phyloP scores from a whole-genome alignment of 2,113 vertebrate species.

The Gopherus flavomarginatus region DNA sequence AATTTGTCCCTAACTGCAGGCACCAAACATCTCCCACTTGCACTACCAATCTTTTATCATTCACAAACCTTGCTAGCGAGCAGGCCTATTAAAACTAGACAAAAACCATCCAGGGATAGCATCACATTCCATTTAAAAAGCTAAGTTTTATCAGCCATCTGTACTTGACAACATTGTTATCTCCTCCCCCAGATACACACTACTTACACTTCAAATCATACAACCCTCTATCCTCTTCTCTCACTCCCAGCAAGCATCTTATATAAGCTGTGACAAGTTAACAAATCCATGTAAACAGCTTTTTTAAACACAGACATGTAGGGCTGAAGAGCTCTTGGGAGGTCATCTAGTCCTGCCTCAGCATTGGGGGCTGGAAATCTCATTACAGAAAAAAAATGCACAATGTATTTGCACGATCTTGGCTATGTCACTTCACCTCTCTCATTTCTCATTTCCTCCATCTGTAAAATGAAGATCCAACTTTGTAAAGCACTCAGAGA shows the following conservation, averaged over 20 bases:
- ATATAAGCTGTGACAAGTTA: background rate
- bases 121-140: conserved; percentile 40
- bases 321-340: no score
- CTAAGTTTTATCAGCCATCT: conserved; percentile 49
- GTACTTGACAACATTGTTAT: conserved; percentile 29
- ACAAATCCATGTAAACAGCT: background rate
- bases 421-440: background rate
- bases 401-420: background rate
- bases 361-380: background rate
- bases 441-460: background rate
- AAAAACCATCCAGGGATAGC: conserved; percentile 38
- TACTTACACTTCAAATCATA: background rate
- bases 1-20: conserved; percentile 67
- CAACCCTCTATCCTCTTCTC: background rate
- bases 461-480: background rate
- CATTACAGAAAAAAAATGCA: background rate
- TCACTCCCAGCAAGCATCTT: background rate
- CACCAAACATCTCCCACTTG: conserved; percentile 41
- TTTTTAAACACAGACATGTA: background rate
- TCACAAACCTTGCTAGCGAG: conserved; percentile 25
- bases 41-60: conserved; percentile 30
- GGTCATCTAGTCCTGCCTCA: no score
- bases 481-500: background rate
- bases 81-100: conserved; percentile 21
- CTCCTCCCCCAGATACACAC: background rate